Percentiles rank a stretch among this genome's conserved stretches.
Conservation (phyloP, 2,797 vertebrate genomes). For the Siniperca undulata region DNA sequence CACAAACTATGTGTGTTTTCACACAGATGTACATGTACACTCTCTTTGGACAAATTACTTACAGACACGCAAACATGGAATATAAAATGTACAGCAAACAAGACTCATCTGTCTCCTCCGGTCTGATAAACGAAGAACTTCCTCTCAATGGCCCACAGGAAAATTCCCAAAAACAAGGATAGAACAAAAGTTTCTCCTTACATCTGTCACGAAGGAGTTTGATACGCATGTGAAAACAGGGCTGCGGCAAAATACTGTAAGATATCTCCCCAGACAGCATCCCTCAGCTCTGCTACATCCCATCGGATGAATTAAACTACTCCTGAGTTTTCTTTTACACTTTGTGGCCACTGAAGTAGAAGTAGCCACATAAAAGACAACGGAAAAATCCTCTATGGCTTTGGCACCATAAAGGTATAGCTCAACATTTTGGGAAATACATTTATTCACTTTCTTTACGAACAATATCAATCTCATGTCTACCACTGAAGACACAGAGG, state of each 20-base stretch:
- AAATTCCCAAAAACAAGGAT: conserved; percentile 7
- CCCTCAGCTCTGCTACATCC: conserved; percentile 16
- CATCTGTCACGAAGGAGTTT: conserved; percentile 17
- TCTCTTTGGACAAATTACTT: background rate
- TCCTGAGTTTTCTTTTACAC: conserved; percentile 5
- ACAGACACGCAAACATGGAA: conserved; percentile 7
- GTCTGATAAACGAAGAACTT: conserved; percentile 14
- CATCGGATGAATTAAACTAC: conserved; percentile 2
- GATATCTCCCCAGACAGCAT: conserved; percentile 27
- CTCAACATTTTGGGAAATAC: background rate
- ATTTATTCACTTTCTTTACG: background rate
- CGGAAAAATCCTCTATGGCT: background rate
- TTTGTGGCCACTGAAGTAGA: conserved; percentile 18
- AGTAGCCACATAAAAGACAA: background rate
- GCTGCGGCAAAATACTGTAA: conserved; percentile 20
- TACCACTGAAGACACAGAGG: background rate
- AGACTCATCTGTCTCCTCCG: conserved; percentile 13
- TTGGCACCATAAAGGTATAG: conserved; percentile 2
- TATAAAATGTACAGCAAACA: background rate
- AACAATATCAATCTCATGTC: background rate
- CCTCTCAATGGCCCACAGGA: background rate
- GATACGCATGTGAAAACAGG: conserved; percentile 9
- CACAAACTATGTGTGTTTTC: background rate
- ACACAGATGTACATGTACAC: background rate
- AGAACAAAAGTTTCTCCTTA: background rate